These are phyloP conservation scores for Pygoscelis antarcticus DNA, from an alignment of 2,113 vertebrate species.

Conservation along the genomic window DNA sequence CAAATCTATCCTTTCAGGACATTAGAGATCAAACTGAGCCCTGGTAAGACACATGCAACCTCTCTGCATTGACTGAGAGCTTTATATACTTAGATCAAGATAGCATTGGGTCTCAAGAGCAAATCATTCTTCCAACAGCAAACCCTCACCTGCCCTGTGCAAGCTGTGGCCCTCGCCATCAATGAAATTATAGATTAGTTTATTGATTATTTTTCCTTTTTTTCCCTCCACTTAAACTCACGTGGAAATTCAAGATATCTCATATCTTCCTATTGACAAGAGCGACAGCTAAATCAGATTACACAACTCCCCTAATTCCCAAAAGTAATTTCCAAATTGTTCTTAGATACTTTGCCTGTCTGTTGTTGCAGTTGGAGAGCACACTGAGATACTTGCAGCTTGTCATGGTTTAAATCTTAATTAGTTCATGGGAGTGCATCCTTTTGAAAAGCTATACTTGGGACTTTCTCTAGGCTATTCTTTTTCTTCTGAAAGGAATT, in stretches of 20 bases:
- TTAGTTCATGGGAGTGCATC: slow-evolving; percentile 60
- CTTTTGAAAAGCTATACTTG: slow-evolving; percentile 60
- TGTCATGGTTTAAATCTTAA: slow-evolving; percentile 72
- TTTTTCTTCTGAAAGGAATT: slow-evolving; percentile 49
- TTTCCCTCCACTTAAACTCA: not conserved
- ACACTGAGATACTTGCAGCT: slow-evolving; percentile 17
- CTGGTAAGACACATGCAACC: not conserved
- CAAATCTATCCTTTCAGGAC: slow-evolving; percentile 60
- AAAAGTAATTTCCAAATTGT: slow-evolving; percentile 62
- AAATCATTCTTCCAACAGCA: not conserved
- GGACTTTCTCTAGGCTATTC: slow-evolving; percentile 66
- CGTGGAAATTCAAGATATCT: slow-evolving; percentile 29
- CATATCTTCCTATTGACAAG: slow-evolving; percentile 20
- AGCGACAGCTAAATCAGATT: slow-evolving; percentile 37
- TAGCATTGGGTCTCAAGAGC: not conserved
- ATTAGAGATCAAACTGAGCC: slow-evolving; percentile 35
- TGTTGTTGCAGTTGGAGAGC: slow-evolving; percentile 12
- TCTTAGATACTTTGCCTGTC: slow-evolving; percentile 14
- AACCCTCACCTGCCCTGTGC: not conserved
- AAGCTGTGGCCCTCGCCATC: not conserved
- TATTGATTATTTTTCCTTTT: slow-evolving; percentile 30
- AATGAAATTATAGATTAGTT: slow-evolving; percentile 15
- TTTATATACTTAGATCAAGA: not conserved
- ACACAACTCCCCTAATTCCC: slow-evolving; percentile 37
- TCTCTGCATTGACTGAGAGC: slow-evolving; percentile 16